Percentiles rank a stretch among this genome's conserved stretches.
phyloP scores from a whole-genome alignment of 1,140 invertebrate genomes.

The Ceratosolen solmsi region DNA sequence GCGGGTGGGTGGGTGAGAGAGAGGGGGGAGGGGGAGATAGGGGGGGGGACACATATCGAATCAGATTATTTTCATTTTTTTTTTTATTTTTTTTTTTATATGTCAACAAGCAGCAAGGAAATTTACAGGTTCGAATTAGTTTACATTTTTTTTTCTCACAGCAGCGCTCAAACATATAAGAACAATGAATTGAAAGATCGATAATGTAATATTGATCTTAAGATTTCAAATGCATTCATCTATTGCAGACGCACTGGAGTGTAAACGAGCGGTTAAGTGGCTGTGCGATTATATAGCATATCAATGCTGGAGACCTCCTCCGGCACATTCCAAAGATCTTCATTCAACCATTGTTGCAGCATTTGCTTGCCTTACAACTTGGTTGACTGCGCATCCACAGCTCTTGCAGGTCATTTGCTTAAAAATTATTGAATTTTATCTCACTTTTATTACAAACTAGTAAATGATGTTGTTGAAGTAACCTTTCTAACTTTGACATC shows the following conservation, averaged over 20 bases:
- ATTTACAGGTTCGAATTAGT: constrained; percentile 66
- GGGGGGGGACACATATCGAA: no score
- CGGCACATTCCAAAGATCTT: constrained; percentile 96
- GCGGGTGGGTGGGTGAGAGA: no score
- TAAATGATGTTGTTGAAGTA: no score
- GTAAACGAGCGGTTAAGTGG: constrained; percentile 96
- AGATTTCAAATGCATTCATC: neutral
- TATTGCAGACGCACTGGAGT: constrained; percentile 84
- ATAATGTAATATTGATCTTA: neutral
- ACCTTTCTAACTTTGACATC: no score
- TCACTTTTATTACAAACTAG: no score
- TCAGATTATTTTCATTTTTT: neutral
- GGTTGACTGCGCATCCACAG: constrained; percentile 92
- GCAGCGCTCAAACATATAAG: neutral
- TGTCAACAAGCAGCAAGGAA: constrained; percentile 68
- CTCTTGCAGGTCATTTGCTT: constrained; percentile 76
- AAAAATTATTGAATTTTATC: no score
- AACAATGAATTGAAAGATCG: neutral
- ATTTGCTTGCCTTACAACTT: constrained; percentile 91
- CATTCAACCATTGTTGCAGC: constrained; percentile 98
- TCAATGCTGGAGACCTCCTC: constrained; percentile 96
- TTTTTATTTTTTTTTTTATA: constrained; percentile 27
- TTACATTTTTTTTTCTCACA: neutral
- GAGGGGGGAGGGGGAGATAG: no score
- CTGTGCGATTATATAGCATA: constrained; percentile 97